A percentile compares a stretch with the other conserved stretches of the same genome.
These are phyloP conservation scores for Acleris literana DNA, from an alignment of 2,888 invertebrate genomes.

Conservation along the genomic window DNA sequence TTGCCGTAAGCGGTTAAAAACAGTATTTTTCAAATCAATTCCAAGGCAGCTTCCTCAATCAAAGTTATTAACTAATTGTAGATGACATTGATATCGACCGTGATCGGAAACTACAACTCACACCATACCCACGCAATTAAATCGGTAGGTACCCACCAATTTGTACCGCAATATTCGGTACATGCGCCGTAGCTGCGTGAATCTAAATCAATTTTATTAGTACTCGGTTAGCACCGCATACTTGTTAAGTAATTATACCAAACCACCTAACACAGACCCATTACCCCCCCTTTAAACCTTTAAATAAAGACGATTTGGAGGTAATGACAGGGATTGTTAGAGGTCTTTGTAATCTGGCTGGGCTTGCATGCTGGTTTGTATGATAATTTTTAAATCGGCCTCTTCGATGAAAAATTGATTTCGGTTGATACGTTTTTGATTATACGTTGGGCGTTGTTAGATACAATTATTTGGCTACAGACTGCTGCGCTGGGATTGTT, in stretches of 20 bases:
- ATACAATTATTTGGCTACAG: constrained; percentile 73
- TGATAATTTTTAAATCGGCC: constrained; percentile 79
- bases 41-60: too few species aligned
- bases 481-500: constrained; percentile 52
- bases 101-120: constrained; percentile 7
- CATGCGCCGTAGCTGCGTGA: constrained; percentile 55
- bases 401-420: constrained; percentile 80
- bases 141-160: constrained; percentile 21
- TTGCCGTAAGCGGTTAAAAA: too few species aligned
- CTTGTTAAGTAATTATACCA: constrained; percentile 69
- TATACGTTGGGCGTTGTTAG: constrained; percentile 74
- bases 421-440: constrained; percentile 79
- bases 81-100: neutral
- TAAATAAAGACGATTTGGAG: constrained; percentile 33
- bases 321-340: constrained; percentile 14
- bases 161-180: constrained; percentile 19
- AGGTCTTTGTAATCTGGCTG: constrained; percentile 53
- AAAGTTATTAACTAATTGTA: neutral
- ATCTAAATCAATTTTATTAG: constrained; percentile 79
- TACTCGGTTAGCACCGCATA: constrained; percentile 55
- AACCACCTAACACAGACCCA: constrained; percentile 47
- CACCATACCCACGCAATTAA: constrained; percentile 21
- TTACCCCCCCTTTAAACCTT: constrained; percentile 31
- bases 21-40: too few species aligned
- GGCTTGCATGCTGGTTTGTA: constrained; percentile 56